Evolutionary conservation across 1,140 invertebrate genomes (phyloP), one percentile per base, ranked within the genome.

Genomic region (Armadillidium nasatum): DNA sequence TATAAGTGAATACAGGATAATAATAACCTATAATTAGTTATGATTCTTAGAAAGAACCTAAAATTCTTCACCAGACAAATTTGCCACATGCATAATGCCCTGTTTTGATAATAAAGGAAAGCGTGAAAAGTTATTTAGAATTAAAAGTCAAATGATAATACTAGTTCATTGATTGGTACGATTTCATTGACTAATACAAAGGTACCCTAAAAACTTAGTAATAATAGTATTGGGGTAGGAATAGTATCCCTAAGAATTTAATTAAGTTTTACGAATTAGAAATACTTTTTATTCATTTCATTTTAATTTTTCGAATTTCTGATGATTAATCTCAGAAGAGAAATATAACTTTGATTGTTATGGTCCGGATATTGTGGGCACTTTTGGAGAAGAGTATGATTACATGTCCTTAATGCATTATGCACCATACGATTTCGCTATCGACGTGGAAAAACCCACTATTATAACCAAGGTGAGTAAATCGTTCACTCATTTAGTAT

Each of bases 401-500:
- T 88, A 88, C 76, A 81, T 88, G 67, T 86, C 85, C 0, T 84
- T 88, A 19, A 87, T 88, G 87, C 87, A 88, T 78, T 88, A 88
- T 78, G 86, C 86, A 0, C 82, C 85, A 9, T 87, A 84, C 78
- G 87, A 87, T 10, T 88, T 88, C 83, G 85, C 87, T 45, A 84
- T 83, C 69, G 85, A 81, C 71, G 71, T 66, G n/a, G 10, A 15
- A n/a, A 72, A 44, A 79, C 60, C n/a, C 69, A 87, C 87, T 44
- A 88, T 88, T 23, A 86, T 89, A 68, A 80, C 85, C 0, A 90
- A 87, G 71, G 80, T 80, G 70, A 45, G 45, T 13, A 43, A 68
- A n/a, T 67, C 10, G 44, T 70, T 75, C 23, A 15, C 72, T 9
- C 4, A 45, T 76, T 73, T 71, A 7, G 15, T n/a, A 72, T 75